phyloP scores from a whole-genome alignment of 2,888 invertebrate species.

The Smittia aterrima region DNA sequence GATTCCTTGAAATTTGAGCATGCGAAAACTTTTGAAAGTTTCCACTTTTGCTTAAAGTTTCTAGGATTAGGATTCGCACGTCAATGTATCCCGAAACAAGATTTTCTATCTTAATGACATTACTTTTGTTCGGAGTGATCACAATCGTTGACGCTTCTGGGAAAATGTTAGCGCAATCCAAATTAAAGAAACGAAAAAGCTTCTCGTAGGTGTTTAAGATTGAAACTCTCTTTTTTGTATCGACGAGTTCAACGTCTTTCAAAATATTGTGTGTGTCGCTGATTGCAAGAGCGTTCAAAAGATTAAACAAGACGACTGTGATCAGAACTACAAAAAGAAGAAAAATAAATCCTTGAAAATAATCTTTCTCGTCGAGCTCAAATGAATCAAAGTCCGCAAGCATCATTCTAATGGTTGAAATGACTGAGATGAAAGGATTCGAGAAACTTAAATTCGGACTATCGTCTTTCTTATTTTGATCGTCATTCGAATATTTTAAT shows the following conservation, averaged over 20 bases:
- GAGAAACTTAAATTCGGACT: too few relatives aligned
- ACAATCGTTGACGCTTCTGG: not conserved
- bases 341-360: constrained; percentile 3
- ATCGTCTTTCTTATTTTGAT: not conserved
- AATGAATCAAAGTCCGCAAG: constrained; percentile 16
- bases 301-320: constrained; percentile 9
- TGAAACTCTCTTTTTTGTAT: not conserved
- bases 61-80: not conserved
- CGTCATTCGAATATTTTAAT: too few relatives aligned
- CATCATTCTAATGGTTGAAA: constrained; percentile 15
- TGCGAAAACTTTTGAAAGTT: not conserved
- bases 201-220: not conserved
- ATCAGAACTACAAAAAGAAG: constrained; percentile 1
- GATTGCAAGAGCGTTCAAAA: constrained; percentile 3
- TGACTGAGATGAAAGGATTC: not conserved
- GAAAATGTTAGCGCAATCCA: not conserved
- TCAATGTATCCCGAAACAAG: not conserved
- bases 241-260: constrained; percentile 19
- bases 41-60: not conserved
- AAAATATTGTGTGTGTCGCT: constrained; percentile 12
- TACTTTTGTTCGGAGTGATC: not conserved
- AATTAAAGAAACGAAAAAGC: not conserved
- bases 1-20: not conserved
- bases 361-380: not conserved
- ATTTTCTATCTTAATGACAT: not conserved